phyloP scores from a whole-genome alignment of 2,888 invertebrate species.

The Papilio gigon region DNA sequence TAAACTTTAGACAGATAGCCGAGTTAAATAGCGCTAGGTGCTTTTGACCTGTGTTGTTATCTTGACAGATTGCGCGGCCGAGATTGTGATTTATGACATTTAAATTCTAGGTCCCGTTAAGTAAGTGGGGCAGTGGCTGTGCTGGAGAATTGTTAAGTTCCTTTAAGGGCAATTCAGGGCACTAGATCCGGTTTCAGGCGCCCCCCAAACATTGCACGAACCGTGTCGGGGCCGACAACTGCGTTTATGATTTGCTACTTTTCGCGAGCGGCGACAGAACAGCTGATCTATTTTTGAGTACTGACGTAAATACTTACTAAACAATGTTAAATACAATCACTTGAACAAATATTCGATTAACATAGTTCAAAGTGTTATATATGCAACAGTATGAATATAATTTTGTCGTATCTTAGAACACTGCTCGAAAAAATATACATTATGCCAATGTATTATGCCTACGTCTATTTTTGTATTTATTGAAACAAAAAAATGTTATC shows the following conservation, averaged over 20 bases:
- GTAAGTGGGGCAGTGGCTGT: conserved; percentile 60
- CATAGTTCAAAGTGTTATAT: conserved; percentile 27
- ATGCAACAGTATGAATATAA: conserved; percentile 32
- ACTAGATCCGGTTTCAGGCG: conserved; percentile 70
- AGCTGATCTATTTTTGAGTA: conserved; percentile 37
- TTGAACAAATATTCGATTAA: conserved; percentile 40
- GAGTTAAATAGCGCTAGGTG: conserved; percentile 52
- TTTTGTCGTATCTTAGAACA: conserved; percentile 10
- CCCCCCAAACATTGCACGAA: conserved; percentile 64
- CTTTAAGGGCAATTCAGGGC: conserved; percentile 71
- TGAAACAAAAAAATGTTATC: conserved; percentile 37
- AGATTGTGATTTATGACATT: conserved; percentile 57
- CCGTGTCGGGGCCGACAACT: conserved; percentile 43
- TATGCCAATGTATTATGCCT: not conserved
- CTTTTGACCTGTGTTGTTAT: conserved; percentile 65
- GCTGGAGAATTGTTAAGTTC: conserved; percentile 61
- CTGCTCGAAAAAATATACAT: not conserved
- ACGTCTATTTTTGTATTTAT: conserved; percentile 28
- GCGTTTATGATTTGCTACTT: conserved; percentile 42
- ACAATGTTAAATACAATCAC: conserved; percentile 40
- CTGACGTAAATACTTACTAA: conserved; percentile 36
- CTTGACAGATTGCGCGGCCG: conserved; percentile 57
- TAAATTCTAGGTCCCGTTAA: conserved; percentile 55
- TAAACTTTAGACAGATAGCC: conserved; percentile 56
- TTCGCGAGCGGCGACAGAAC: conserved; percentile 32